Evolutionary conservation across 1,140 invertebrate species (phyloP), one percentile per base, ranked within the genome.

Genomic region (Aphaenogaster ashmeadi): DNA sequence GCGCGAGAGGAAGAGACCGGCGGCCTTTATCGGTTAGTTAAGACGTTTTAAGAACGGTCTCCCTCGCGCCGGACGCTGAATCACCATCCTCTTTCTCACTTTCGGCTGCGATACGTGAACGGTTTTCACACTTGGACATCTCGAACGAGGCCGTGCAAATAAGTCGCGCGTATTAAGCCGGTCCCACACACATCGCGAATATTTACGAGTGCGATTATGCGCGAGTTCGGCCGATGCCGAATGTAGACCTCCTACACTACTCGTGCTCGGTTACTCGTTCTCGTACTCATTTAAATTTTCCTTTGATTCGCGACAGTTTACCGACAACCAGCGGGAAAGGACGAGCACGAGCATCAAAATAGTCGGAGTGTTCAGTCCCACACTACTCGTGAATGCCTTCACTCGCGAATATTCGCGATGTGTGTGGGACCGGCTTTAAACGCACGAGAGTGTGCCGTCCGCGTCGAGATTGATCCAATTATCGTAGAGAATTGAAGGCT

Each of bases 11-110:
- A 15, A 36, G 38, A 62, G 41, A 54, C 44, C 33, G 78, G 36
- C n/a, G 13, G 33, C 11, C 80, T 84, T 84, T 84, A 84, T 84
- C 69, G 13, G 54, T 84, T 62, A 75, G 41, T 84, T 84, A 84
- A 75, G 69, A 84, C 44, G 18, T 84, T 84, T 75, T 75, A 84
- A 27, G 13, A 69, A 36, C 54, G 54, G 67, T 74, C 38, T 13
- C 41, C 18, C 50, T 71, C 36, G 38, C 67, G 27, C 27, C 27
- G 27, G 6, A 2, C 38, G 41, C 41, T 83, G 67, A 72, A 74
- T 74, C 67, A 72, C 54, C 18, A 21, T 60, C 13, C 66, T 58
- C 41, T n/a, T 58, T 74, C 36, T 75, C 69, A 50, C 44, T 47
- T 38, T n/a, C 15, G 54, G 27, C 4, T 54, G 44, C 54, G 47